Conservation (phyloP, 92 coral and sea anemone genomes). For the Zoanthus gigantus region DNA sequence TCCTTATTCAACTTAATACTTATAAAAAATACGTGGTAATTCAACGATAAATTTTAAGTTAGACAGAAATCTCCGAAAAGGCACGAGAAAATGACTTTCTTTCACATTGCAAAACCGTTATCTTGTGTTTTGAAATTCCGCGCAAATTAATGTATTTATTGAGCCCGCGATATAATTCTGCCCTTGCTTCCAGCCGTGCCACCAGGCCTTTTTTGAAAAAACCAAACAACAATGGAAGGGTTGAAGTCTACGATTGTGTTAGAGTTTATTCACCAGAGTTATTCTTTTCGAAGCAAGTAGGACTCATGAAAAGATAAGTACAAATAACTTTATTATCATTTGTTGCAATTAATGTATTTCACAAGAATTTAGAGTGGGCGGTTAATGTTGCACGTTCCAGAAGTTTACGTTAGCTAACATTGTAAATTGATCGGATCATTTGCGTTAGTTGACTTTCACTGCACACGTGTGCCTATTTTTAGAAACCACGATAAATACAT, state of each 20-base stretch:
- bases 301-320: constrained; percentile 6
- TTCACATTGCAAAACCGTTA: background rate
- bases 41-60: background rate
- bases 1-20: background rate
- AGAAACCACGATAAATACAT: background rate
- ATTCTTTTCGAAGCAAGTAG: background rate
- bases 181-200: background rate
- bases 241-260: background rate
- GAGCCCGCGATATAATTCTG: constrained; percentile 7
- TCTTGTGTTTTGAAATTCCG: background rate
- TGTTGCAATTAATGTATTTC: constrained; percentile 1
- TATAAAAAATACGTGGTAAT: background rate
- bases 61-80: background rate
- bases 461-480: background rate
- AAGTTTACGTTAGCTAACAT: background rate
- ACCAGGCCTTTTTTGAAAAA: background rate
- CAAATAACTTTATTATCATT: background rate
- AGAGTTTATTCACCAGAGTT: constrained; percentile 1
- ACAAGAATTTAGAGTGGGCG: constrained; percentile 5
- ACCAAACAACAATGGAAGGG: background rate
- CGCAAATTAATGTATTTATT: background rate
- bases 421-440: background rate
- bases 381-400: background rate
- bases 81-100: constrained; percentile 3
- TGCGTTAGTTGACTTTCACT: background rate